A percentile compares a stretch with the other conserved stretches of the same genome.
phyloP scores from a whole-genome alignment of 2,797 vertebrate genomes.

The Myotis myotis region DNA sequence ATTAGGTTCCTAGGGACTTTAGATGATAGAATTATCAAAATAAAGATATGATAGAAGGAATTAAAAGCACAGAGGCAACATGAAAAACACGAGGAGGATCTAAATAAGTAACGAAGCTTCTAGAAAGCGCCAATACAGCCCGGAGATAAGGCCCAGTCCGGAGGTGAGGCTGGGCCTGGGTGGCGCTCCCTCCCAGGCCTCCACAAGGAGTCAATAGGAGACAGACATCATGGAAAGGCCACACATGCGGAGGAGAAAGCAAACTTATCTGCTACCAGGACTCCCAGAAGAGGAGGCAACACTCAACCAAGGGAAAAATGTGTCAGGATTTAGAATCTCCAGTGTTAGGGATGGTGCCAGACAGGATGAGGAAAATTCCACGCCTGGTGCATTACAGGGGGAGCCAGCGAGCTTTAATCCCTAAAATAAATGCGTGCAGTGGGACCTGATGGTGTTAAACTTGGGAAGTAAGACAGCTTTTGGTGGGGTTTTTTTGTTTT shows the following conservation, averaged over 20 bases:
- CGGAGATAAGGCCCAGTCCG: too few relatives aligned
- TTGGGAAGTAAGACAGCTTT: not conserved
- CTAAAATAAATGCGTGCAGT: not conserved
- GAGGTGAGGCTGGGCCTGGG: not conserved
- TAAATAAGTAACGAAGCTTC: not conserved
- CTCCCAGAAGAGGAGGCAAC: not conserved
- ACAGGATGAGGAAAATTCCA: not conserved
- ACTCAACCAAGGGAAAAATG: not conserved
- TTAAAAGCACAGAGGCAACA: not conserved
- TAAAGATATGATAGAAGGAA: not conserved
- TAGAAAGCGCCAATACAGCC: not conserved
- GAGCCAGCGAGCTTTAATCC: not conserved
- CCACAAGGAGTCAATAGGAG: not conserved
- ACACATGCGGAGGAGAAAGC: not conserved
- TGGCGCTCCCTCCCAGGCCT: not conserved
- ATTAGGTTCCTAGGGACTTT: accelerated
- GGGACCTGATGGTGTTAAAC: not conserved
- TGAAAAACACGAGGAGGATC: not conserved
- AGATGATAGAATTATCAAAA: not conserved
- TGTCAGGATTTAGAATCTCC: not conserved
- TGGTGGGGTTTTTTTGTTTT: too few relatives aligned
- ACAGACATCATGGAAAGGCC: not conserved
- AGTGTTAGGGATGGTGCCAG: not conserved
- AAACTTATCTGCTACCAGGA: not conserved
- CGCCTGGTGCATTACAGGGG: accelerated